Evolutionary conservation across 2,113 vertebrate genomes (phyloP), one percentile per base, ranked within the genome.

Genomic region (Myrmecophaga tridactyla): DNA sequence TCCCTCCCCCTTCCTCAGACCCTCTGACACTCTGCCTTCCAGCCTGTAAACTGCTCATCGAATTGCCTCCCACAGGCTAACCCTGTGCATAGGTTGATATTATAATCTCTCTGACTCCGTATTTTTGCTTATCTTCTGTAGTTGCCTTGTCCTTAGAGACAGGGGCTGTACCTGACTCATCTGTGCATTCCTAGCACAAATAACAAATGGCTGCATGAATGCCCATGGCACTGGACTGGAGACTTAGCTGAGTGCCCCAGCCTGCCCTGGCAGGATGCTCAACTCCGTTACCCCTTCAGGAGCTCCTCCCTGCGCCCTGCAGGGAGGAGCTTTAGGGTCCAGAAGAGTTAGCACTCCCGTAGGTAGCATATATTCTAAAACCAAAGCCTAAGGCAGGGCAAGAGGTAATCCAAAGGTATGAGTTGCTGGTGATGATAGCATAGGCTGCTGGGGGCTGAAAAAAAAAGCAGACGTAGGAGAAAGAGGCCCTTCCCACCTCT

Each of bases 41-140:
- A 11, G 34, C 70, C 43, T 1, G 14, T 20, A 41, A 7, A 23
- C 14, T 1, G 11, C 10, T 51, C 29, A 34, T 56, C 56, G 13
- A 29, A 51, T 15, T n/a, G 46, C 43, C 36, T 62, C 31, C 13
- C 48, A 29, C 5, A 13, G 23, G 2, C 65, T n/a, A 0, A 2
- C 48, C 4, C 58, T 12, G 1, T 7, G 4, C 4, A 14, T 1
- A 3, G 13, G 36, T 53, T 6, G 0, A 21, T 53, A 18, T 3
- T 7, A 4, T 53, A 18, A 27, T 9, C 39, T 58, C 83, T 11
- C 0, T 23, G 80, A 25, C 36, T 8, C 60, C 29, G 0, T 23
- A 12, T 18, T 36, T 43, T 62, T 3, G 13, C 11, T 65, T 56
- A 41, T 29, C 72, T 84, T 31, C 86, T 27, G 3, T 21, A 31